Evolutionary conservation across 2,797 vertebrate species (phyloP).

Genomic region (Pseudopleuronectes americanus): DNA sequence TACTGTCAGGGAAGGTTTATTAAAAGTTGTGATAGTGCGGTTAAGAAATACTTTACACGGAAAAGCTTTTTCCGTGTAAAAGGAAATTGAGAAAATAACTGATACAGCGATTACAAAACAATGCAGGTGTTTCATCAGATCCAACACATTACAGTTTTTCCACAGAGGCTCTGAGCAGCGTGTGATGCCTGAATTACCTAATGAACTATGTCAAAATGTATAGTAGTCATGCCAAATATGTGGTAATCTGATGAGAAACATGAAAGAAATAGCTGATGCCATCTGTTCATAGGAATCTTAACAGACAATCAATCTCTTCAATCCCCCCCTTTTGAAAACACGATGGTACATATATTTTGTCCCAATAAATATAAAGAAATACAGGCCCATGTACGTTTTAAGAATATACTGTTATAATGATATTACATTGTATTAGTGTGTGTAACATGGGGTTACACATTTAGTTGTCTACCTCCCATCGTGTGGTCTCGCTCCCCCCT

Average conservation of each 20-base stretch:
- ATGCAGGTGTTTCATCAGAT: neutral
- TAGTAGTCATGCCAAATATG: neutral
- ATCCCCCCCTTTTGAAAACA: no score
- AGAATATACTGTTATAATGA: no score
- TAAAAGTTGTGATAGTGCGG: neutral
- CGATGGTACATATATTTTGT: no score
- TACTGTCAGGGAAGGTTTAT: neutral
- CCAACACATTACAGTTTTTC: neutral
- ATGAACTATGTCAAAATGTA: no score
- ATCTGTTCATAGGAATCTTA: neutral
- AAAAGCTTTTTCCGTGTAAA: neutral
- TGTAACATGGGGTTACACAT: no score
- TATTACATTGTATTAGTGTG: no score
- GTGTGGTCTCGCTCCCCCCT: conserved; percentile 62
- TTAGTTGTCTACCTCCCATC: conserved; percentile 31
- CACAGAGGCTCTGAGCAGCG: neutral
- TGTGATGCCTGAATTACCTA: neutral
- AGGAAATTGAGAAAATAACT: conserved; percentile 9
- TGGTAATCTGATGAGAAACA: neutral
- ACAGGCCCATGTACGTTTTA: no score
- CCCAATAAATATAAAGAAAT: no score
- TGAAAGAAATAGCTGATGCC: neutral
- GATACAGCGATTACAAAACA: conserved; percentile 6
- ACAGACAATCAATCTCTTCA: no score
- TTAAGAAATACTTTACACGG: conserved; percentile 5